Evolutionary conservation across 2,797 vertebrate species (phyloP), one percentile per base, ranked within the genome.

Genomic region (Erpetoichthys calabaricus): DNA sequence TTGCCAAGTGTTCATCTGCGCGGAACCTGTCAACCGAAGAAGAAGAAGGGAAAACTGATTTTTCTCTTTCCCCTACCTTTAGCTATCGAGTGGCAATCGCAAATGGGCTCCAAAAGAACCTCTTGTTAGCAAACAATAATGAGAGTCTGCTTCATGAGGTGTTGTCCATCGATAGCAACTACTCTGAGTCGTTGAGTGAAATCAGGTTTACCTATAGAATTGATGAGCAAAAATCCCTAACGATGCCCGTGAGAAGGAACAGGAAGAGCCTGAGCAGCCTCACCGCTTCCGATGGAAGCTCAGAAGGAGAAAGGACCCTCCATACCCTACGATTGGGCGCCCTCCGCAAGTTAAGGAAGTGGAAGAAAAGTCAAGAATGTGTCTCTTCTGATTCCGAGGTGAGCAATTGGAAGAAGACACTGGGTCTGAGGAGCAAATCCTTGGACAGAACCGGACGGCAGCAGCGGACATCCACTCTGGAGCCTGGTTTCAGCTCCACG

Each of bases 301-400:
- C 96, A 0, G 96, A 99, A 45, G 92, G 93, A 2, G 96, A 99
- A 57, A 86, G 96, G 50, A 92, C 91, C 25, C 81, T 98, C 43
- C 92, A 98, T 44, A 88, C 86, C 0, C 78, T 99, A 56, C 87
- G 94, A 56, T 82, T 99, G 3, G 96, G 96, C 42, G 96, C 96
- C 57, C 73, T 98, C 57, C 82, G 92, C 7, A 98, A 97, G 66
- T 75, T 99, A 50, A 86, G 94, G 55, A 98, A 97, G 75, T 99
- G 94, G 96, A 98, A 97, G 47, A 99, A 99, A 78, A 98, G 96
- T 66, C 96, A 97, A 70, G 96, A 99, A 65, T 97, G 87, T 56
- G 92, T 96, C 63, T 96, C 94, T n/a, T 98, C 96, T 3, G 96
- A 99, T 67, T 96, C 94, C 0, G 96, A 99, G 69, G 84, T 94